Evolutionary conservation across 2,888 invertebrate genomes (phyloP).

Genomic region (Diaprepes abbreviatus): DNA sequence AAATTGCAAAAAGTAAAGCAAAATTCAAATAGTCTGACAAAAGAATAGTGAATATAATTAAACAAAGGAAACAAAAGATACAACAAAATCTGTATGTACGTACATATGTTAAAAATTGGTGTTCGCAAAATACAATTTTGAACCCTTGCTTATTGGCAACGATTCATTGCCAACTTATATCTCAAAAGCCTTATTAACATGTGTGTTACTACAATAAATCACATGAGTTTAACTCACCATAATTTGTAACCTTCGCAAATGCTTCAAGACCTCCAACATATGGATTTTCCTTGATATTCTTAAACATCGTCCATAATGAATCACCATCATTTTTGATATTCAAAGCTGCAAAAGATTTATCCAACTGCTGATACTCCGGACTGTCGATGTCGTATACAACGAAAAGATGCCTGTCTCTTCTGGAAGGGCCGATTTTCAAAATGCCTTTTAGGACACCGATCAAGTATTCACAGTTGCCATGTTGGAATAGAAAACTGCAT

Average conservation of each 20-base stretch:
- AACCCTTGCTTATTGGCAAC: no score
- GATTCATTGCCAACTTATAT: no score
- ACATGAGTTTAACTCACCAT: slow-evolving; percentile 74
- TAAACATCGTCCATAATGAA: slow-evolving; percentile 76
- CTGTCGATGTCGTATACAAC: slow-evolving; percentile 79
- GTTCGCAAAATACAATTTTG: no score
- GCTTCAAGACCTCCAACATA: slow-evolving; percentile 88
- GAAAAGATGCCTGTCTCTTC: slow-evolving; percentile 79
- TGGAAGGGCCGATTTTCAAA: slow-evolving; percentile 77
- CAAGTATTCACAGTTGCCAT: slow-evolving; percentile 87
- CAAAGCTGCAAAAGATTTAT: slow-evolving; percentile 89
- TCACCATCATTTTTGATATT: slow-evolving; percentile 83
- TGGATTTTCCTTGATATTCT: slow-evolving; percentile 77
- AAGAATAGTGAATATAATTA: no score
- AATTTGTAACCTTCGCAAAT: slow-evolving; percentile 88
- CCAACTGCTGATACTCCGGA: slow-evolving; percentile 77
- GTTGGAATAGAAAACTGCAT: slow-evolving; percentile 89
- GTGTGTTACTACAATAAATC: no score
- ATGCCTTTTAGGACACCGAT: slow-evolving; percentile 75
- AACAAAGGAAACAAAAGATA: no score
- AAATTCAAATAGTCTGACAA: no score
- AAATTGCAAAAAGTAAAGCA: no score
- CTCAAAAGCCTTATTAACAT: no score
- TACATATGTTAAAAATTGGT: no score
- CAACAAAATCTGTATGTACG: no score